Conservation (phyloP, 2,888 invertebrate genomes). For the Tridacna gigas region DNA sequence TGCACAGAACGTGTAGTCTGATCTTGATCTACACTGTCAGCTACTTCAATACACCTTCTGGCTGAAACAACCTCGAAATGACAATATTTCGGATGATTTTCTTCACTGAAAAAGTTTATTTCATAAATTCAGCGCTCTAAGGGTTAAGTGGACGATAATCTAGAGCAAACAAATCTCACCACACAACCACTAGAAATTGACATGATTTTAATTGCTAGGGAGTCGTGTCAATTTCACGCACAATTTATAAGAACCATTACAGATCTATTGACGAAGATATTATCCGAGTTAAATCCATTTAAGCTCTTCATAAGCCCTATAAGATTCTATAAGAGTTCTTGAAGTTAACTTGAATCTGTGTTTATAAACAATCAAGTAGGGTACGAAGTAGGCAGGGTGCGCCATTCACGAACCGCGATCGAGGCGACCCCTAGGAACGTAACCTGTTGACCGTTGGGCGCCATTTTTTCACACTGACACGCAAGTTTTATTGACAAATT, state of each 20-base stretch:
- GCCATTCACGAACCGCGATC: conserved; percentile 21
- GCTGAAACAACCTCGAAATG: too few species aligned
- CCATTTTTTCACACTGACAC: conserved; percentile 30
- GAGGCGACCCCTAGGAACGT: conserved; percentile 17
- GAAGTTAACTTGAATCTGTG: conserved; percentile 22
- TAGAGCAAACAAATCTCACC: conserved; percentile 1
- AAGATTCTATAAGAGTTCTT: conserved; percentile 23
- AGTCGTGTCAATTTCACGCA: conserved; percentile 48
- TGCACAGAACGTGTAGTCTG: too few species aligned
- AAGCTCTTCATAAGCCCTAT: conserved; percentile 42
- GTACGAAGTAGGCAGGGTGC: conserved; percentile 26
- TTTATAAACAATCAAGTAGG: conserved; percentile 18
- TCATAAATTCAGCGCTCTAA: too few species aligned
- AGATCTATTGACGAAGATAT: conserved; percentile 1
- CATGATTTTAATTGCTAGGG: conserved; percentile 40
- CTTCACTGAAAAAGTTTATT: too few species aligned
- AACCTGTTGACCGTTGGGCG: conserved; percentile 24
- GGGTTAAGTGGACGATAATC: conserved; percentile 7
- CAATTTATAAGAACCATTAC: conserved; percentile 32
- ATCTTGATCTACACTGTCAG: too few species aligned
- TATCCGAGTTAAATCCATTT: conserved; percentile 28
- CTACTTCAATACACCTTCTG: too few species aligned
- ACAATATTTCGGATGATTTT: too few species aligned
- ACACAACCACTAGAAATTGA: conserved; percentile 22
- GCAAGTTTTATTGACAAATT: conserved; percentile 27